phyloP scores from a whole-genome alignment of 2,113 vertebrate species.

The Chaetops frenatus region DNA sequence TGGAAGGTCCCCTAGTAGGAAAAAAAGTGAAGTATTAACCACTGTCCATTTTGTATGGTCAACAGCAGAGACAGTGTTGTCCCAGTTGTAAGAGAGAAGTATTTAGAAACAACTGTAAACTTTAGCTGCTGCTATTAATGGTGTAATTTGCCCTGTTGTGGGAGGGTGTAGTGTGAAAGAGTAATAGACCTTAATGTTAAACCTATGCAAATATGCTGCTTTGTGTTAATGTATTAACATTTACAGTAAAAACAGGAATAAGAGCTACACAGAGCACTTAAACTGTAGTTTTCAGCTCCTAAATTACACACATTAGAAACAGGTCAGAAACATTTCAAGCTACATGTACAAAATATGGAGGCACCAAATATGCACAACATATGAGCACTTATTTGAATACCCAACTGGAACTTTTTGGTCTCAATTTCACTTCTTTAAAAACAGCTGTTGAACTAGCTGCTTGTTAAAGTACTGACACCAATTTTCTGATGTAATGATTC shows the following conservation, averaged over 20 bases:
- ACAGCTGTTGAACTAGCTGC: neutral
- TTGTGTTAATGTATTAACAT: neutral
- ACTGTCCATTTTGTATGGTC: constrained; percentile 3
- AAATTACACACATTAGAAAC: neutral
- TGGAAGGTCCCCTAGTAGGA: constrained; percentile 38
- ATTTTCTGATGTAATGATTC: neutral
- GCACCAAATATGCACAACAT: neutral
- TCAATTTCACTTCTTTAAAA: neutral
- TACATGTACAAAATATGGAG: neutral
- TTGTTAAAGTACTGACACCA: neutral
- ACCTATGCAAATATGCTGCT: neutral
- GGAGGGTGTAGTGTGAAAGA: neutral
- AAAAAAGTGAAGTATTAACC: neutral
- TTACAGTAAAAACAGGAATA: neutral
- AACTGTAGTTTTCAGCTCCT: neutral
- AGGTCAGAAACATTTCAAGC: neutral
- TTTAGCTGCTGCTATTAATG: neutral
- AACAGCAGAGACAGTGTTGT: neutral
- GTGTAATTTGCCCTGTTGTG: fast-evolving
- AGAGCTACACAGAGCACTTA: neutral
- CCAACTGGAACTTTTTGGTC: neutral
- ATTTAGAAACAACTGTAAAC: neutral
- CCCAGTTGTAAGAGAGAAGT: neutral
- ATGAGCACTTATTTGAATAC: neutral
- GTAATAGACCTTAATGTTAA: neutral